Percentiles rank a stretch among this genome's conserved stretches.
Conservation (phyloP, 2,888 invertebrate species). For the Plemyria rubiginata region DNA sequence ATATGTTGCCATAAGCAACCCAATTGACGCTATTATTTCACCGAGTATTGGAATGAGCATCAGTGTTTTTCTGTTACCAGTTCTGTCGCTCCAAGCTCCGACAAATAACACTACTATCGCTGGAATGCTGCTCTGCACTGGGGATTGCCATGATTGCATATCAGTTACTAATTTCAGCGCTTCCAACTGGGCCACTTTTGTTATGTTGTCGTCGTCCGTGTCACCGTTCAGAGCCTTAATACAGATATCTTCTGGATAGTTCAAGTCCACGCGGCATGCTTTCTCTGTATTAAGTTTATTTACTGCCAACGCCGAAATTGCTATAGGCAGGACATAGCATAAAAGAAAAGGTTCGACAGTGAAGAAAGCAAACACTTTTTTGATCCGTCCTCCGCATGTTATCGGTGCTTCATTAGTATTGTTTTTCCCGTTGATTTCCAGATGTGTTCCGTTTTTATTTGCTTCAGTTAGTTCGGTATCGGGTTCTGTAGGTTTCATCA, state of each 20-base stretch:
- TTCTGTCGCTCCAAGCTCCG: conserved; percentile 87
- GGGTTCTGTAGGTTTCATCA: conserved; percentile 49
- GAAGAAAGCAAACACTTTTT: conserved; percentile 61
- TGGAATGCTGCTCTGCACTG: conserved; percentile 83
- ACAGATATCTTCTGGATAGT: conserved; percentile 79
- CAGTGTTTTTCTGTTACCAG: conserved; percentile 83
- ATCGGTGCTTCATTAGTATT: conserved; percentile 35
- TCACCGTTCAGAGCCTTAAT: conserved; percentile 64
- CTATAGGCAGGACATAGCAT: conserved; percentile 86
- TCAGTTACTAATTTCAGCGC: conserved; percentile 77
- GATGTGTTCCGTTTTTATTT: conserved; percentile 23
- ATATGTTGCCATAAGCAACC: conserved; percentile 81
- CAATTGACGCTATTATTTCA: conserved; percentile 78
- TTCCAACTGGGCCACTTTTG: conserved; percentile 62
- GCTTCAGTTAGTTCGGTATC: conserved; percentile 43
- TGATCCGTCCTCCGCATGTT: conserved; percentile 43
- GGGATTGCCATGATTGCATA: conserved; percentile 83
- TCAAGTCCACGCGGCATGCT: conserved; percentile 81
- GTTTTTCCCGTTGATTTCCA: conserved; percentile 38
- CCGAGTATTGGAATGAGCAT: conserved; percentile 84
- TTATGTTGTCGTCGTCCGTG: conserved; percentile 56
- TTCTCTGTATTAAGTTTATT: conserved; percentile 84
- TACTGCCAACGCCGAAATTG: conserved; percentile 85
- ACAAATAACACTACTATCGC: conserved; percentile 84
- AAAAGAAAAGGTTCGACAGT: conserved; percentile 88